Conservation (phyloP, 1,140 invertebrate genomes). For the Drosophila albomicans region DNA sequence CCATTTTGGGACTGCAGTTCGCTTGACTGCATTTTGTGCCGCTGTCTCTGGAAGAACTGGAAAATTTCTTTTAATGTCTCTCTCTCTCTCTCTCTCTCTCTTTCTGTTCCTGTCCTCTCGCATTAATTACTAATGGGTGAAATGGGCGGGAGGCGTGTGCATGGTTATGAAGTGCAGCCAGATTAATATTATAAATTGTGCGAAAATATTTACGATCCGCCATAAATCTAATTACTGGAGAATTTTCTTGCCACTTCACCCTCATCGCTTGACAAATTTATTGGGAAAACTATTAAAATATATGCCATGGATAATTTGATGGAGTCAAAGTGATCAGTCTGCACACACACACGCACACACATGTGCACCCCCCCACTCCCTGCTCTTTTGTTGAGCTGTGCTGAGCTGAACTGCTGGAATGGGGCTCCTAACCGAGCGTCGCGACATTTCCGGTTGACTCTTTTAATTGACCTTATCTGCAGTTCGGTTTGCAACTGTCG, state of each 20-base stretch:
- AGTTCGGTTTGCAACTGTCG: conserved; percentile 43
- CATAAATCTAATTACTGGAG: conserved; percentile 60
- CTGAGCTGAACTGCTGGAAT: too few species aligned
- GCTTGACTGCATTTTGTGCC: conserved; percentile 59
- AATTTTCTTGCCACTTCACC: conserved; percentile 17
- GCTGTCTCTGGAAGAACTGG: conserved; percentile 9
- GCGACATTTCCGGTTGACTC: conserved; percentile 83
- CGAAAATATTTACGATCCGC: conserved; percentile 72
- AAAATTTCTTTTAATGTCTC: conserved; percentile 2
- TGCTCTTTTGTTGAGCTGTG: not conserved
- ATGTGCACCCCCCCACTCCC: conserved; percentile 25
- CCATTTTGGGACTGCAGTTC: conserved; percentile 27
- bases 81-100: too few species aligned
- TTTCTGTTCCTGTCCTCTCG: too few species aligned
- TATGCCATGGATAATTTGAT: conserved; percentile 41
- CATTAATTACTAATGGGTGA: conserved; percentile 59
- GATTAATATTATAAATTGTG: conserved; percentile 78
- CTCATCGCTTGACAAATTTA: conserved; percentile 27
- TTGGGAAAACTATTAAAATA: conserved; percentile 61
- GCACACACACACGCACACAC: conserved; percentile 5
- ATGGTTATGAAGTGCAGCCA: conserved; percentile 49
- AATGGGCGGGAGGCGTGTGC: conserved; percentile 8
- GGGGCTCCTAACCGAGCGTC: conserved; percentile 61
- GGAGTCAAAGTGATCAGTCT: conserved; percentile 1
- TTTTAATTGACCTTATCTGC: conserved; percentile 84